phyloP scores from a whole-genome alignment of 2,113 vertebrate species.

The Otis tarda region DNA sequence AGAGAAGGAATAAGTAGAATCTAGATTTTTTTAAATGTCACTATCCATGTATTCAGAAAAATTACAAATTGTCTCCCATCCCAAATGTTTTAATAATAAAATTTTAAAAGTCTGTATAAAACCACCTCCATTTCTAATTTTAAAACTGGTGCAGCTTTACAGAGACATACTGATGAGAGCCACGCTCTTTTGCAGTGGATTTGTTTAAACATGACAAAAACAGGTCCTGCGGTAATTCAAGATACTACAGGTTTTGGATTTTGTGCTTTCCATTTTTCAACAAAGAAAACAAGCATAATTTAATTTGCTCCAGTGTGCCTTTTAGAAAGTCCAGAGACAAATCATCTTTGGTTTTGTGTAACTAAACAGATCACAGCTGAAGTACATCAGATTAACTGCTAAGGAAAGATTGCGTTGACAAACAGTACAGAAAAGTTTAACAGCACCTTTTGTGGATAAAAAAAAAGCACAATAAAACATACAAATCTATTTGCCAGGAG shows the following conservation, averaged over 20 bases:
- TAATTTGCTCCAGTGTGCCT: background rate
- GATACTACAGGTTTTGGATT: background rate
- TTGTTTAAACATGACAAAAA: background rate
- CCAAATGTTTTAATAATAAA: background rate
- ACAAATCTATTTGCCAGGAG: background rate
- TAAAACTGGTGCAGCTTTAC: background rate
- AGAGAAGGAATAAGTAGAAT: background rate
- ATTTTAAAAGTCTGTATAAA: background rate
- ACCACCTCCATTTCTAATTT: background rate
- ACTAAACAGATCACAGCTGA: conserved; percentile 1
- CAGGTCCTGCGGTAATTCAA: conserved; percentile 13
- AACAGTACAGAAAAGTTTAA: background rate
- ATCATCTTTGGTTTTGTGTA: background rate
- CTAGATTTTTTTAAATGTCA: background rate
- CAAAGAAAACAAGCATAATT: background rate
- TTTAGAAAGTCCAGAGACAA: background rate
- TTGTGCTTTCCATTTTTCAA: conserved; percentile 6
- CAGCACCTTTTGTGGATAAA: background rate
- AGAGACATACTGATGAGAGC: background rate
- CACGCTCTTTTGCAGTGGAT: background rate
- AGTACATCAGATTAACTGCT: background rate
- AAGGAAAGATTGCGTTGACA: background rate
- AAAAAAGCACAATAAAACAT: background rate
- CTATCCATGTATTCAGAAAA: background rate
- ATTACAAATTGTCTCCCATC: background rate